These are phyloP conservation scores for Mormyrus iriodes DNA, from an alignment of 2,113 vertebrate species.

Conservation along the genomic window DNA sequence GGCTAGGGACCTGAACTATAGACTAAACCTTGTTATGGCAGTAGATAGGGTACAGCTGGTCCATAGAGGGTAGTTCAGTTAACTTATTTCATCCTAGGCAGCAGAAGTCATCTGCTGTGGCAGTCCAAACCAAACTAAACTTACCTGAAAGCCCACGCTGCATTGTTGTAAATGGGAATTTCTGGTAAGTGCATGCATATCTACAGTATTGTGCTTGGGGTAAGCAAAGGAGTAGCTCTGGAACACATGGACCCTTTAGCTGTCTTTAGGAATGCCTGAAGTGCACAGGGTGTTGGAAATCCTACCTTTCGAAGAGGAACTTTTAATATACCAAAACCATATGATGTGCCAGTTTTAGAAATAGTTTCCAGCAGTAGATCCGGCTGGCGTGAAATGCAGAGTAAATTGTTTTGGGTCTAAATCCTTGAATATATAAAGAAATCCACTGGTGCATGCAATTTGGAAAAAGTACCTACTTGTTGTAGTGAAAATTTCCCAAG, in stretches of 20 bases:
- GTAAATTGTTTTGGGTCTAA: neutral
- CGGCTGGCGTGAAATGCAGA: neutral
- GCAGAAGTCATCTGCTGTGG: neutral
- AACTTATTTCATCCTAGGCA: neutral
- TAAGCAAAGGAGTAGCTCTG: neutral
- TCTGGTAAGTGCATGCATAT: constrained; percentile 26
- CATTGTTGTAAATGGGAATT: constrained; percentile 27
- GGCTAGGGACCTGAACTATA: neutral
- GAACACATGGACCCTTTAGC: neutral
- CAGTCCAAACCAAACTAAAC: neutral
- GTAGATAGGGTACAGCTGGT: neutral
- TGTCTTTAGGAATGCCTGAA: neutral
- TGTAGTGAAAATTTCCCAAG: neutral
- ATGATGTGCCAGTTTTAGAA: neutral
- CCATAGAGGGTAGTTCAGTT: neutral
- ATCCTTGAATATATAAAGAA: neutral
- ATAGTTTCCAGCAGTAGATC: neutral
- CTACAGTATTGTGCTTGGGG: constrained; percentile 44
- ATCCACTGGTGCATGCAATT: neutral
- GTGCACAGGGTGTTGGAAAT: neutral
- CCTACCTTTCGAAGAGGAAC: neutral
- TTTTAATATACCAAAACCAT: neutral
- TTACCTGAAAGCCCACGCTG: constrained; percentile 7
- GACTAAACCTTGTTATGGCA: neutral
- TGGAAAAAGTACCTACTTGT: neutral